phyloP scores from a whole-genome alignment of 2,113 vertebrate species.

The Cyprinodon brontotheroides region DNA sequence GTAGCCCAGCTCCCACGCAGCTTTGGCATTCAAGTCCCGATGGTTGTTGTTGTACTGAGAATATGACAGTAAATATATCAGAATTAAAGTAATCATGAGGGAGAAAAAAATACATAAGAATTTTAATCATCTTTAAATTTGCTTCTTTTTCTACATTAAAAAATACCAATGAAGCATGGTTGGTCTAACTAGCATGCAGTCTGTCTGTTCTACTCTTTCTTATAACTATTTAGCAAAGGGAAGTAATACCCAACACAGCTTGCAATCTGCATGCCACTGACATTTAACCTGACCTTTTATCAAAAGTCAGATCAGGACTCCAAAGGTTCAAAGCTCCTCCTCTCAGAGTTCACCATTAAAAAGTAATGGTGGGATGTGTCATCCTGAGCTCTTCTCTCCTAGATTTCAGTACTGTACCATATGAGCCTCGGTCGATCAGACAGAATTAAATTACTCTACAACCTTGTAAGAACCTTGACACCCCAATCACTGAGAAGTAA shows the following conservation, averaged over 20 bases:
- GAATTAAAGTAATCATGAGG: conserved; percentile 28
- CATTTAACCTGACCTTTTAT: conserved; percentile 61
- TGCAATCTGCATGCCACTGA: conserved; percentile 40
- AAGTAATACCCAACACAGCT: not conserved
- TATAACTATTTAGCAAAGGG: conserved; percentile 17
- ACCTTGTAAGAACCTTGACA: conserved; percentile 34
- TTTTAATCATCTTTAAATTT: conserved; percentile 17
- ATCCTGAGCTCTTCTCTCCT: conserved; percentile 4
- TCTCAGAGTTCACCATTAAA: conserved; percentile 16
- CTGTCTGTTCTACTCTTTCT: conserved; percentile 10
- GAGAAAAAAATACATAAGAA: not conserved
- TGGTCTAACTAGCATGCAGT: not conserved
- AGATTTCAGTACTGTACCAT: conserved; percentile 7
- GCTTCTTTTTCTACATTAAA: not conserved
- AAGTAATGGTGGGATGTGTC: conserved; percentile 20
- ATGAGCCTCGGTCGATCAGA: conserved; percentile 1
- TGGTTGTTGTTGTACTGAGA: conserved; percentile 86
- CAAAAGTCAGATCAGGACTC: conserved; percentile 35
- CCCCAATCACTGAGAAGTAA: conserved; percentile 24
- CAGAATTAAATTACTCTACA: conserved; percentile 11
- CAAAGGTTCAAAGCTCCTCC: conserved; percentile 43
- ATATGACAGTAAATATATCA: conserved; percentile 31
- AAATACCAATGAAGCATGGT: not conserved
- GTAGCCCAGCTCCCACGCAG: conserved; percentile 92
- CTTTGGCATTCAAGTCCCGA: conserved; percentile 91